Evolutionary conservation across 2,888 invertebrate species (phyloP).

Genomic region (Allophyes oxyacanthae): DNA sequence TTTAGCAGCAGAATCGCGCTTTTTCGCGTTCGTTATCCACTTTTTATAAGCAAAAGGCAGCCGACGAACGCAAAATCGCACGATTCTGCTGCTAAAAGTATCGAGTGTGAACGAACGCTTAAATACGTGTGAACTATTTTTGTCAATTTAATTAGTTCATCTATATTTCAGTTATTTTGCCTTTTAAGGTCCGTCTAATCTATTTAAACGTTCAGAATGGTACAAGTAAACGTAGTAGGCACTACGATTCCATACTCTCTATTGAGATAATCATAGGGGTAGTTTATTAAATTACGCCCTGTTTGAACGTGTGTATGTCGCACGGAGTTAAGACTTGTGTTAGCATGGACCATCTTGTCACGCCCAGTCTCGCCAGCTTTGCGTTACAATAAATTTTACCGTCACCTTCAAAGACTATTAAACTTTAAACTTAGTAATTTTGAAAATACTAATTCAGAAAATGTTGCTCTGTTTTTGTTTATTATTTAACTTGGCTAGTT

Average conservation of each 20-base stretch:
- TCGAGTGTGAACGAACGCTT: no score
- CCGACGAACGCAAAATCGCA: no score
- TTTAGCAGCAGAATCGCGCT: no score
- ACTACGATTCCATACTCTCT: not conserved
- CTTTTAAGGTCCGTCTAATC: no score
- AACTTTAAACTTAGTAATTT: not conserved
- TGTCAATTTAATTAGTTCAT: no score
- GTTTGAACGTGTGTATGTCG: conserved; percentile 35
- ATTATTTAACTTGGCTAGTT: not conserved
- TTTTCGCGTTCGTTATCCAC: no score
- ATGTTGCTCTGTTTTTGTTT: not conserved
- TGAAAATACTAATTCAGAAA: not conserved
- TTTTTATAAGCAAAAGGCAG: no score
- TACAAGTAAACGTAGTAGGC: no score
- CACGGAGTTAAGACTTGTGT: conserved; percentile 6
- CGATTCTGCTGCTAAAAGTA: no score
- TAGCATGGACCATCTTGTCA: conserved; percentile 10
- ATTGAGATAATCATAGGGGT: not conserved
- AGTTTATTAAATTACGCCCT: conserved; percentile 38
- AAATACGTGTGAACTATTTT: no score
- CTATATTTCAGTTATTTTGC: no score
- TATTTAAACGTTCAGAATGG: no score
- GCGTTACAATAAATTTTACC: conserved; percentile 1
- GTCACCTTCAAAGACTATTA: not conserved
- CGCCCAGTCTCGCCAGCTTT: not conserved